Conservation (phyloP, 2,797 vertebrate genomes). For the Bradypodion ventrale region DNA sequence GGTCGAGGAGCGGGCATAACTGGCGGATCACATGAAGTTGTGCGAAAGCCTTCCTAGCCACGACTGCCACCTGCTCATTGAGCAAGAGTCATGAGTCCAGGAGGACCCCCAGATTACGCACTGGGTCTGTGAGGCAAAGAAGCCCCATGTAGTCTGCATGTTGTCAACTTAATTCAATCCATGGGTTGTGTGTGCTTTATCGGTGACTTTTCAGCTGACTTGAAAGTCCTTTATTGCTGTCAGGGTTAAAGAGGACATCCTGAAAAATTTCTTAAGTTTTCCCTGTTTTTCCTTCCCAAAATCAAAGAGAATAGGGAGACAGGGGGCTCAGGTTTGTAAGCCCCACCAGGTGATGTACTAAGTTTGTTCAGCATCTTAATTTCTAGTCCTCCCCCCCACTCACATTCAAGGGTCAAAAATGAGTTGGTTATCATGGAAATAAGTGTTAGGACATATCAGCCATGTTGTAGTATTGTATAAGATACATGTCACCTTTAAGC, state of each 20-base stretch:
- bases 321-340: not conserved
- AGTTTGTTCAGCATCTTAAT: not conserved
- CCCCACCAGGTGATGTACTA: not conserved
- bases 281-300: not conserved
- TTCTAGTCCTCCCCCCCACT: not conserved
- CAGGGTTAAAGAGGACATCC: not conserved
- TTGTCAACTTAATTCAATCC: not conserved
- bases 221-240: not conserved
- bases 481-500: too few relatives aligned
- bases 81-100: too few relatives aligned
- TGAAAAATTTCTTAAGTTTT: not conserved
- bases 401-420: not conserved
- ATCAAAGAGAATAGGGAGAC: too few relatives aligned
- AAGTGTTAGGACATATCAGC: too few relatives aligned
- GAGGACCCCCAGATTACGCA: too few relatives aligned
- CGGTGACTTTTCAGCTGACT: not conserved
- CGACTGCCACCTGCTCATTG: too few relatives aligned
- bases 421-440: not conserved
- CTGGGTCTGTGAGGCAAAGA: too few relatives aligned
- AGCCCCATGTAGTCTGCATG: not conserved
- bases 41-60: too few relatives aligned
- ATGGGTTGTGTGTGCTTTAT: not conserved
- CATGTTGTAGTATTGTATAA: too few relatives aligned
- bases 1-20: too few relatives aligned
- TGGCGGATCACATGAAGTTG: too few relatives aligned